These are phyloP conservation scores for Masnerella sp. DNA, from an alignment of 2,888 invertebrate species.

Conservation along the genomic window DNA sequence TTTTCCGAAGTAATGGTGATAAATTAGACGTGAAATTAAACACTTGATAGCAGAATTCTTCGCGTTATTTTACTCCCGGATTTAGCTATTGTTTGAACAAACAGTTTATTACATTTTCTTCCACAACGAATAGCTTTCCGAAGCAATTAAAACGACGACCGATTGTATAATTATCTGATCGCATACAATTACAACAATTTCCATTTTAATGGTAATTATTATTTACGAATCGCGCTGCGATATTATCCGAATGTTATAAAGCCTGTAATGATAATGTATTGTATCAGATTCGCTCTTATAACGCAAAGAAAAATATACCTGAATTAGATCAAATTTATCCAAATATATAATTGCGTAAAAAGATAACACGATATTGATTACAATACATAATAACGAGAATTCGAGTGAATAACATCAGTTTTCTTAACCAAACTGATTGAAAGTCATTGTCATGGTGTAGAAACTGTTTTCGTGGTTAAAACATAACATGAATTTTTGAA, in stretches of 20 bases:
- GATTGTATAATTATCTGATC: constrained; percentile 41
- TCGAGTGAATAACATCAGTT: too few species aligned
- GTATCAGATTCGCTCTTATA: constrained; percentile 8
- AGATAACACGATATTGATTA: too few species aligned
- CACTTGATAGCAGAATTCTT: background rate
- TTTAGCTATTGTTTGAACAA: constrained; percentile 30
- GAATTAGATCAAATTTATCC: too few species aligned
- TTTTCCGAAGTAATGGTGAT: background rate
- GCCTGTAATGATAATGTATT: constrained; percentile 1
- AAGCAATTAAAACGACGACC: constrained; percentile 23
- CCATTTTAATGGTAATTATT: constrained; percentile 44
- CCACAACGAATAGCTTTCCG: constrained; percentile 1
- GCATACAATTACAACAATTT: constrained; percentile 39
- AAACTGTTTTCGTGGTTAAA: too few species aligned
- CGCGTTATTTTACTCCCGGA: constrained; percentile 6
- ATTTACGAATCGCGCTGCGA: constrained; percentile 36
- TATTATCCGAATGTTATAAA: constrained; percentile 8
- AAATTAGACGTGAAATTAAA: background rate
- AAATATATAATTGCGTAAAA: too few species aligned
- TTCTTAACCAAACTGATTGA: too few species aligned
- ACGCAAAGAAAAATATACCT: too few species aligned
- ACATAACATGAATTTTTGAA: too few species aligned
- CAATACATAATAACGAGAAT: too few species aligned
- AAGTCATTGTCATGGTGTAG: too few species aligned
- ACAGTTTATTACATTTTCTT: constrained; percentile 32